Evolutionary conservation across 2,888 invertebrate species (phyloP).

Genomic region (Micropterix aruncella): DNA sequence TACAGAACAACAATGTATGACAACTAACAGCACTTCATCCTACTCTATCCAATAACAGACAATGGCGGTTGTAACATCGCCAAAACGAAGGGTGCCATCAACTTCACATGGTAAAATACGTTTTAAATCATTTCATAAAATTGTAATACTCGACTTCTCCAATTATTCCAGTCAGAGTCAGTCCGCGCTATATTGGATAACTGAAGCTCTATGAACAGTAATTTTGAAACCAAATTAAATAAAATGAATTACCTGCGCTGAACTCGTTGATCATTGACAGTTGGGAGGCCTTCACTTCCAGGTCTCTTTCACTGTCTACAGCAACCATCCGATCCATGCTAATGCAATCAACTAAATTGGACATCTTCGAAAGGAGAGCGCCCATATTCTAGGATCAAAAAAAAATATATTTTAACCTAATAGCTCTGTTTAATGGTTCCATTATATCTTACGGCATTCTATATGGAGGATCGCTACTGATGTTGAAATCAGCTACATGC

Average conservation of each 20-base stretch:
- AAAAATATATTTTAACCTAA: conserved; percentile 1
- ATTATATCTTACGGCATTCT: neutral
- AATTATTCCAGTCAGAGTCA: too few species aligned
- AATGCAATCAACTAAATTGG: conserved; percentile 46
- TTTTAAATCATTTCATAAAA: too few species aligned
- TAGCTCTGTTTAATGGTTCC: neutral
- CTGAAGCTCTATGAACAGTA: neutral
- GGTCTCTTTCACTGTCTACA: conserved; percentile 32
- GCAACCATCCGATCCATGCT: conserved; percentile 43
- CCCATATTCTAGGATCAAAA: conserved; percentile 24
- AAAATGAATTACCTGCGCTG: conserved; percentile 56
- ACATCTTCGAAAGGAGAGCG: conserved; percentile 36
- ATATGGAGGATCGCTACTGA: neutral
- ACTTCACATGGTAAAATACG: neutral
- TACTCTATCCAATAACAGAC: too few species aligned
- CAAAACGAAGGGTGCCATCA: neutral
- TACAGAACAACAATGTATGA: too few species aligned
- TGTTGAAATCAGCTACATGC: too few species aligned
- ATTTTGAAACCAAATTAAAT: conserved; percentile 1
- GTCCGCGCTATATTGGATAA: too few species aligned
- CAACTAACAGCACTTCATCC: too few species aligned
- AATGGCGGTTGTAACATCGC: too few species aligned
- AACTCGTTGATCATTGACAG: conserved; percentile 48
- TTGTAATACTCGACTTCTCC: too few species aligned
- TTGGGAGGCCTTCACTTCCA: conserved; percentile 40